These are phyloP conservation scores for Drosophila orena DNA, from an alignment of 1,140 invertebrate species.

Conservation along the genomic window DNA sequence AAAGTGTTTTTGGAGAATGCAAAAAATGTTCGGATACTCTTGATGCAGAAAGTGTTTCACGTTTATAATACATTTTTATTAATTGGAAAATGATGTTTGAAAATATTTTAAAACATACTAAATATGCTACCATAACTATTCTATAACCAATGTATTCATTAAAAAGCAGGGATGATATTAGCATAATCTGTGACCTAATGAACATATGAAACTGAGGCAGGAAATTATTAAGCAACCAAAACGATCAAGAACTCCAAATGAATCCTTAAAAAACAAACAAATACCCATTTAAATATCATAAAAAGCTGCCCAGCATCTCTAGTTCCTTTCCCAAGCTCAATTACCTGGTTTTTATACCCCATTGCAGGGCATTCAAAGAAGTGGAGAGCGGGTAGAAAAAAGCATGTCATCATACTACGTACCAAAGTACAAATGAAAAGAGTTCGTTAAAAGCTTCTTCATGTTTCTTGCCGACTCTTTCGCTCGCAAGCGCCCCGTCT, in stretches of 20 bases:
- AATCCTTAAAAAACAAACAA: constrained; percentile 31
- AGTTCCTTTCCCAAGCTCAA: constrained; percentile 36
- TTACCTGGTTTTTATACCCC: constrained; percentile 35
- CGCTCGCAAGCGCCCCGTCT: constrained; percentile 4
- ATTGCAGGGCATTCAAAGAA: constrained; percentile 25
- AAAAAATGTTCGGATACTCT: constrained; percentile 14
- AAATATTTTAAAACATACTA: too few relatives aligned
- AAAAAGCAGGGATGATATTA: too few relatives aligned
- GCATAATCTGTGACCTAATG: too few relatives aligned
- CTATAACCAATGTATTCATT: too few relatives aligned
- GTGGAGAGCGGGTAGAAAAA: constrained; percentile 29
- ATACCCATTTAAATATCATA: constrained; percentile 13
- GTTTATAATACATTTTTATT: too few relatives aligned
- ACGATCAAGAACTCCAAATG: constrained; percentile 2
- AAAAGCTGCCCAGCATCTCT: constrained; percentile 25
- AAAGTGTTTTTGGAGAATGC: neutral
- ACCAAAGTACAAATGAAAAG: constrained; percentile 80
- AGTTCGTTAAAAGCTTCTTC: constrained; percentile 83
- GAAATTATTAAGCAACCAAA: neutral
- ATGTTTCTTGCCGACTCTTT: constrained; percentile 64
- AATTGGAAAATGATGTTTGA: too few relatives aligned
- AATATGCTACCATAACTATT: too few relatives aligned
- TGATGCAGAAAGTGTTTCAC: too few relatives aligned
- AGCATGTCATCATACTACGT: constrained; percentile 73
- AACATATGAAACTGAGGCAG: neutral